phyloP scores from a whole-genome alignment of 2,113 vertebrate genomes.

The Anolis sagrei region DNA sequence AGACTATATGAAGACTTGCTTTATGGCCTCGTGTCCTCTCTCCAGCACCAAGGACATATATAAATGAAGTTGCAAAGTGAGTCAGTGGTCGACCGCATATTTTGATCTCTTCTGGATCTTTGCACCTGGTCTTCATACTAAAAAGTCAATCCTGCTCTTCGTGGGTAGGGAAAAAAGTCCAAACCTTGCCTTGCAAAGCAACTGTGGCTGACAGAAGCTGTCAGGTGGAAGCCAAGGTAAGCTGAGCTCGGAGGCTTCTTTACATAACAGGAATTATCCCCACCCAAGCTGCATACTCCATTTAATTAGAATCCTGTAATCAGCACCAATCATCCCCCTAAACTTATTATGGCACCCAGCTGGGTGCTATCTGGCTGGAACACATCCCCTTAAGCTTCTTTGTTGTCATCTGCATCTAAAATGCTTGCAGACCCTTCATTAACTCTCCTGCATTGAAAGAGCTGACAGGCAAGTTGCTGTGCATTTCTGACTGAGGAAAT shows the following conservation, averaged over 20 bases:
- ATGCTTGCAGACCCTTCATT: conserved; percentile 3
- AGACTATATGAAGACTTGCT: too few relatives aligned
- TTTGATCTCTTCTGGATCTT: not conserved
- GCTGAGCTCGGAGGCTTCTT: not conserved
- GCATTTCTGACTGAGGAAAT: not conserved
- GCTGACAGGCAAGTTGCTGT: not conserved
- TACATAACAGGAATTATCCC: conserved; percentile 50
- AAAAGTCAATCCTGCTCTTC: not conserved
- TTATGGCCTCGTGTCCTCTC: too few relatives aligned
- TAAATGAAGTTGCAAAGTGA: not conserved
- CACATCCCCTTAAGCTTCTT: not conserved
- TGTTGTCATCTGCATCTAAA: not conserved
- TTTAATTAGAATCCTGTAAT: conserved; percentile 67
- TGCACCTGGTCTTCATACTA: not conserved
- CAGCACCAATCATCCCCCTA: conserved; percentile 60
- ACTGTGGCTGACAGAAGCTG: not conserved
- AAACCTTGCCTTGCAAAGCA: not conserved
- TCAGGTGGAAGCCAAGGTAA: not conserved
- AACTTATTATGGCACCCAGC: conserved; percentile 69
- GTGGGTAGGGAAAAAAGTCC: not conserved
- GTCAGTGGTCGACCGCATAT: not conserved
- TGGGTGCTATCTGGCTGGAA: conserved; percentile 68
- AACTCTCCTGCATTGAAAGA: not conserved
- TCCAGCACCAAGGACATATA: not conserved
- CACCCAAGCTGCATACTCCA: conserved; percentile 55